Evolutionary conservation across 1,140 invertebrate genomes (phyloP).

Genomic region (Metopolophium dirhodum): DNA sequence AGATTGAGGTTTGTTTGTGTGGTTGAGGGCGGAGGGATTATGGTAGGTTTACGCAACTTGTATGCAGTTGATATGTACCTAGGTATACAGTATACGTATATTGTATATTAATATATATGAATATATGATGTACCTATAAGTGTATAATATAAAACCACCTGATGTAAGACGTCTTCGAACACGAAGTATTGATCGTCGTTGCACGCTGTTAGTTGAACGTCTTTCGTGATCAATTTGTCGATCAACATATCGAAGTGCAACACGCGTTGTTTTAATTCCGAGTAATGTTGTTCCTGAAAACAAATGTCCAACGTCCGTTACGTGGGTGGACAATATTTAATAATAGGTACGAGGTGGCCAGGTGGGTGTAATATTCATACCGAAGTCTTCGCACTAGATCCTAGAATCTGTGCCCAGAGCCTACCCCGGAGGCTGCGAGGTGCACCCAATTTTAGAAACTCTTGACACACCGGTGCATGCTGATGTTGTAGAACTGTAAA

Average conservation of each 20-base stretch:
- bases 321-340: background rate
- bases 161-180: constrained; percentile 94
- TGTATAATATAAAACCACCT: constrained; percentile 67
- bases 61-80: too few relatives aligned
- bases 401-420: constrained; percentile 83
- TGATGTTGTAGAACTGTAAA: constrained; percentile 69
- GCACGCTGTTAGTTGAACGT: constrained; percentile 92
- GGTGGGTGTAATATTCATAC: constrained; percentile 63
- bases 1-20: too few relatives aligned
- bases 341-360: background rate
- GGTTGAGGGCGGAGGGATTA: too few relatives aligned
- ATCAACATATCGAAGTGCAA: constrained; percentile 90
- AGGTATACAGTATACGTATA: too few relatives aligned
- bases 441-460: constrained; percentile 86
- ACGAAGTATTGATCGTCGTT: constrained; percentile 99
- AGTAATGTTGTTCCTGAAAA: constrained; percentile 62
- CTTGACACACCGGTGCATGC: constrained; percentile 78
- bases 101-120: background rate
- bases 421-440: constrained; percentile 77
- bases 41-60: too few relatives aligned
- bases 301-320: background rate
- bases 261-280: constrained; percentile 78
- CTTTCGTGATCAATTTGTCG: constrained; percentile 92
- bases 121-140: too few relatives aligned
- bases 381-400: constrained; percentile 73